Evolutionary conservation across 2,888 invertebrate species (phyloP), one percentile per base, ranked within the genome.

Genomic region (Adineta ricciae): DNA sequence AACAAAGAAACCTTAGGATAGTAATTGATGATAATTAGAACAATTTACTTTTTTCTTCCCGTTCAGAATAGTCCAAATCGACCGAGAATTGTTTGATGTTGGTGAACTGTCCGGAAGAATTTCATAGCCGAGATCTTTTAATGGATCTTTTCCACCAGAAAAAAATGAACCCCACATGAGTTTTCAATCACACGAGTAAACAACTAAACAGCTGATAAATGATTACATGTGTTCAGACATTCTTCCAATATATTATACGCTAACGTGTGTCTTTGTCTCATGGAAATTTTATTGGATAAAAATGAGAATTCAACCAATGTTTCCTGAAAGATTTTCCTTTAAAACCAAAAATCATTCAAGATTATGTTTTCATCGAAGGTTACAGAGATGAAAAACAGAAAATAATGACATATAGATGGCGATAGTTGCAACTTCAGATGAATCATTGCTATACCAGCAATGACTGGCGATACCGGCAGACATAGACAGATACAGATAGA

Each of bases 121-220:
- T 41, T 78, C 78, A 38, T 78, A 78, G 16, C 78, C 78, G 14
- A 41, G 41, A n/a, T 78, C 78, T 24, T 78, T 78, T n/a, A 78
- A 78, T 41, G 78, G 78, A 78, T 78, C 78, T 78, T 78, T 78
- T 14, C 64, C 64, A 32, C 64, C 64, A 41, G 78, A 41, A 41
- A 78, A 78, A 41, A 78, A 78, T 78, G 78, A 41, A 41, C 78
- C 78, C 78, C 78, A 78, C 78, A 78, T 78, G 1, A 36, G 46
- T 41, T 24, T 41, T 7, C 9, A 41, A 78, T 41, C n/a, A 41
- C 16, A 38, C 21, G 14, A 64, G 32, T 27, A 64, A 64, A 64
- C 64, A 64, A 64, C 21, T 78, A 9, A 14, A 78, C 78, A 41
- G 21, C 41, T 78, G 78, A 41, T n/a, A 78, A 46, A 64, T 64